These are phyloP conservation scores for Mesembrinibis cayennensis DNA, from an alignment of 2,113 vertebrate genomes.

Conservation along the genomic window DNA sequence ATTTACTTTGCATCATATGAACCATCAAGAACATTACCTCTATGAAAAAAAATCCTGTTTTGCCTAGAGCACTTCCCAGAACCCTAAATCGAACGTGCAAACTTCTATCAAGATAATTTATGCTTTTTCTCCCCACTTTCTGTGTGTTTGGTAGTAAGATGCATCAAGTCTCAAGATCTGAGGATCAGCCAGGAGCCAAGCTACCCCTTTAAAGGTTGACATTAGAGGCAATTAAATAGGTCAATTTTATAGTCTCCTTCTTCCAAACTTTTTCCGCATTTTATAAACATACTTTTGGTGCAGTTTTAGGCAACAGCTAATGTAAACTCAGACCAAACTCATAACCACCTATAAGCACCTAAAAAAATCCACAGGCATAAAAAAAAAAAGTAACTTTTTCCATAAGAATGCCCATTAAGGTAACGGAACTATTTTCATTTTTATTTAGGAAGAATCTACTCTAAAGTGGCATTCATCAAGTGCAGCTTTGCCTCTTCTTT, in stretches of 20 bases:
- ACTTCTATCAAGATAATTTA: background rate
- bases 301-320: conserved; percentile 17
- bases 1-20: conserved; percentile 5
- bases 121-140: background rate
- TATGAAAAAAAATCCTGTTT: background rate
- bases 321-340: conserved; percentile 11
- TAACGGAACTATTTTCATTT: background rate
- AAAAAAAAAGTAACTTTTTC: background rate
- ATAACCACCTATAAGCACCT: background rate
- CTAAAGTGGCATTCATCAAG: conserved; percentile 30
- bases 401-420: conserved; percentile 6
- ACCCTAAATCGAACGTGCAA: background rate
- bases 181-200: background rate
- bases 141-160: background rate
- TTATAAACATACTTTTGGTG: background rate
- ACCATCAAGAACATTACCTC: background rate
- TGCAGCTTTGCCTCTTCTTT: conserved; percentile 51
- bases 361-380: background rate
- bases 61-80: background rate
- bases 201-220: background rate
- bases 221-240: background rate
- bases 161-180: background rate
- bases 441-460: conserved; percentile 25
- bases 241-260: background rate
- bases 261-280: background rate